Evolutionary conservation across 2,113 vertebrate species (phyloP).

Genomic region (Percopsis transmontana): DNA sequence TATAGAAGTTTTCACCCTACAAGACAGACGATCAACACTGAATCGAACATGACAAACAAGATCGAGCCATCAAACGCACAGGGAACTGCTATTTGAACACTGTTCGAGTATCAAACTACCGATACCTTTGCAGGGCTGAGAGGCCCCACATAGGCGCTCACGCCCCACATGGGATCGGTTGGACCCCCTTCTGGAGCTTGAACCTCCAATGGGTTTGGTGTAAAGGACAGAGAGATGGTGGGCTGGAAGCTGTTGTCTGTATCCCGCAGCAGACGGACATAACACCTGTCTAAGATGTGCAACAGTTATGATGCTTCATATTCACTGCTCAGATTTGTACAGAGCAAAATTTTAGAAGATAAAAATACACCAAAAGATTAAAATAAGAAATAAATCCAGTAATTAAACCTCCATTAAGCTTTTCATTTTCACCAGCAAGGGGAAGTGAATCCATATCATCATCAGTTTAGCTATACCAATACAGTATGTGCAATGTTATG

Average conservation of each 20-base stretch:
- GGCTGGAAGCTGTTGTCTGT: constrained; percentile 90
- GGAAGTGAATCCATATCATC: background rate
- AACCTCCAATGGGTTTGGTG: constrained; percentile 82
- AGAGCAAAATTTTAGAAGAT: no score
- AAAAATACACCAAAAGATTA: no score
- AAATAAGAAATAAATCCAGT: no score
- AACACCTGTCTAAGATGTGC: constrained; percentile 84
- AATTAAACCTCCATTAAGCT: no score
- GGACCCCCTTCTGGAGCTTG: constrained; percentile 68
- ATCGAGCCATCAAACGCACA: no score
- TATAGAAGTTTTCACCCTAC: constrained; percentile 92
- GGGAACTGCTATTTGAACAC: no score
- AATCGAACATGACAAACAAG: no score
- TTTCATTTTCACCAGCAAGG: no score
- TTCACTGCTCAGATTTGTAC: no score
- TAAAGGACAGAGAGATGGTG: constrained; percentile 89
- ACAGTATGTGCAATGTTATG: background rate
- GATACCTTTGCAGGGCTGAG: constrained; percentile 86
- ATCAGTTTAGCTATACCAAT: no score
- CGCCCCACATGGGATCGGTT: constrained; percentile 80
- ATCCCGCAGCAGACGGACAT: constrained; percentile 90
- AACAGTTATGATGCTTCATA: background rate
- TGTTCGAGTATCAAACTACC: no score
- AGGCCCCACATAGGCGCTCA: constrained; percentile 86
- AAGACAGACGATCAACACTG: background rate